A percentile compares a stretch with the other conserved stretches of the same genome.
Conservation (phyloP, 2,797 vertebrate species). For the Synaphobranchus kaupii region DNA sequence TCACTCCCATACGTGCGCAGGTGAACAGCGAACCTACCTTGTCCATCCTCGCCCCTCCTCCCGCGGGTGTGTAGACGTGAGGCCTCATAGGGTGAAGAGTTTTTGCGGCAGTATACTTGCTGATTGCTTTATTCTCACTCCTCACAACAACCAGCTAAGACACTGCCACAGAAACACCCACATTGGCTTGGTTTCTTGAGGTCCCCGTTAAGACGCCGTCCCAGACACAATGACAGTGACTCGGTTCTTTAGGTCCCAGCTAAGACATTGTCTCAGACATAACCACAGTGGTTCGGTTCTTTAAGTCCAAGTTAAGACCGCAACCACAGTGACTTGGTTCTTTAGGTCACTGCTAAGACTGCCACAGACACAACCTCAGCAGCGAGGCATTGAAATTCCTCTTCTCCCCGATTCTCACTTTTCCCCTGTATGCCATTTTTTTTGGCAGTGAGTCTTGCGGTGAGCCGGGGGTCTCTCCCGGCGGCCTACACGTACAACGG, state of each 20-base stretch:
- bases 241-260: not conserved
- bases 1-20: not conserved
- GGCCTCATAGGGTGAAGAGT: slow-evolving; percentile 84
- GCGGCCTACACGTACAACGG: not conserved
- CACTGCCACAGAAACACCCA: no score
- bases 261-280: not conserved
- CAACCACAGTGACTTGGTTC: no score
- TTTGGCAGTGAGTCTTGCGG: not conserved
- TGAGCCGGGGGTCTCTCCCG: not conserved
- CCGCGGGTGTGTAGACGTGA: slow-evolving; percentile 13
- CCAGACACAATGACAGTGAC: not conserved
- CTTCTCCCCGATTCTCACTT: not conserved
- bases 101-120: slow-evolving; percentile 99
- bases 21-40: not conserved
- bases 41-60: not conserved
- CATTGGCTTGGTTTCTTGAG: slow-evolving; percentile 41
- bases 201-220: not conserved
- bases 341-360: not conserved
- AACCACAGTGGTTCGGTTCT: not conserved
- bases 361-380: not conserved
- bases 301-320: not conserved
- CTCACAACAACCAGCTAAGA: slow-evolving; percentile 99
- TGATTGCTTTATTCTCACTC: slow-evolving; percentile 97
- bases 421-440: not conserved
- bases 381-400: not conserved